A percentile compares a stretch with the other conserved stretches of the same genome.
These are phyloP conservation scores for Nannoperca australis DNA, from an alignment of 2,797 vertebrate genomes.

Conservation along the genomic window DNA sequence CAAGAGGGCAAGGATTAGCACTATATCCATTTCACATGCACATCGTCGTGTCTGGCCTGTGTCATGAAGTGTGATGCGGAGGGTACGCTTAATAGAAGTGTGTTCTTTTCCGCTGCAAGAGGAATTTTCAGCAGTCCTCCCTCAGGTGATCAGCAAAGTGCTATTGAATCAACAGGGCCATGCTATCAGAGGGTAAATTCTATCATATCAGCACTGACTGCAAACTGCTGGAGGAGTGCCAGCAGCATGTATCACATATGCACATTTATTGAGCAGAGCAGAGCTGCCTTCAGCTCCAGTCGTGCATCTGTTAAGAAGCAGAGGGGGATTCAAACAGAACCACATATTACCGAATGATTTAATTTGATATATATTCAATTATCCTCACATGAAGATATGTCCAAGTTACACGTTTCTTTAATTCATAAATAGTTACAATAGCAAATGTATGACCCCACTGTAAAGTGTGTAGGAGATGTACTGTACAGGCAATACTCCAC, in stretches of 20 bases:
- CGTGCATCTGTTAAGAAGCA: constrained; percentile 46
- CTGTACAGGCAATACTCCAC: not conserved
- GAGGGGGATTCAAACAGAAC: constrained; percentile 27
- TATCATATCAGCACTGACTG: constrained; percentile 64
- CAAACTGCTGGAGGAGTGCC: constrained; percentile 50
- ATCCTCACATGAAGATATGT: not conserved
- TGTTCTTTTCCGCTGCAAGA: constrained; percentile 32
- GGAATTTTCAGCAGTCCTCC: constrained; percentile 23
- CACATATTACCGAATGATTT: not conserved
- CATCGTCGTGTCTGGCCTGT: constrained; percentile 49
- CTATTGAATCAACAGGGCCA: constrained; percentile 66
- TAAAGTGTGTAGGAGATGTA: not conserved
- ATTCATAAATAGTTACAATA: not conserved
- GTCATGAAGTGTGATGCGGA: constrained; percentile 52
- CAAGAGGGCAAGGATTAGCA: constrained; percentile 54
- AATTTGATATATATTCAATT: not conserved
- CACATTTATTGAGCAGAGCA: constrained; percentile 58
- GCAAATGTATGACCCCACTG: not conserved
- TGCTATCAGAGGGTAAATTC: constrained; percentile 58
- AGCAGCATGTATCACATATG: constrained; percentile 55
- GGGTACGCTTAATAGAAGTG: constrained; percentile 40
- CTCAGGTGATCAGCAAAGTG: constrained; percentile 52
- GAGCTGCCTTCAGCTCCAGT: constrained; percentile 40
- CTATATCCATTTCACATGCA: constrained; percentile 46
- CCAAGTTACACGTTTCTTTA: too few relatives aligned